Conservation (phyloP, 2,888 invertebrate species). For the Ormyrus labotus region DNA sequence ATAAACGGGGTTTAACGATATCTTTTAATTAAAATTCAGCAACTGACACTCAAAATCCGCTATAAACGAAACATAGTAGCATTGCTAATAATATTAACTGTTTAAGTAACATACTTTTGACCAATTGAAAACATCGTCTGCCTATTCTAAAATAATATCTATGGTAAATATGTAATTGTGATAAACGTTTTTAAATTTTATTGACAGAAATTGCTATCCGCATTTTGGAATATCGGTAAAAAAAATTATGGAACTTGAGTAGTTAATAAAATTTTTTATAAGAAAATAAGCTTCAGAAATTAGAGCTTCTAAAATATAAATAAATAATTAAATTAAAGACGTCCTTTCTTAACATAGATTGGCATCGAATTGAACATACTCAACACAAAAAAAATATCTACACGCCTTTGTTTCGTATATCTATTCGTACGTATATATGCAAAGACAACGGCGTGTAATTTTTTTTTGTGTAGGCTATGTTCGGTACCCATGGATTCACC, state of each 20-base stretch:
- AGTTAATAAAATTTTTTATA: constrained; percentile 40
- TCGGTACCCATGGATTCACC: no score
- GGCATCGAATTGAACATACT: no score
- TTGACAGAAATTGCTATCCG: not conserved
- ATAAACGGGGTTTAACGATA: constrained; percentile 28
- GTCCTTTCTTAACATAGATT: no score
- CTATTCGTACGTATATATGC: no score
- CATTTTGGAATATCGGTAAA: not conserved
- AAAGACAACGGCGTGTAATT: no score
- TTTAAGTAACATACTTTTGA: constrained; percentile 42
- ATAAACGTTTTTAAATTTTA: not conserved
- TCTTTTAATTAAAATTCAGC: constrained; percentile 42
- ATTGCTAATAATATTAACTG: constrained; percentile 31
- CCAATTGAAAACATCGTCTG: not conserved
- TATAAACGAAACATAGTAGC: constrained; percentile 27
- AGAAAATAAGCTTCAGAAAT: constrained; percentile 21
- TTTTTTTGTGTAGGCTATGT: no score
- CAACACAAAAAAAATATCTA: no score
- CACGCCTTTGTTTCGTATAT: no score
- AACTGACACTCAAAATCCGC: constrained; percentile 27
- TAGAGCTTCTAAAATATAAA: no score
- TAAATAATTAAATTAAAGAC: no score
- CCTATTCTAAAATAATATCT: not conserved
- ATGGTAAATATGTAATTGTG: not conserved
- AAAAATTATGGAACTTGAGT: not conserved